Conservation (phyloP, 2,113 vertebrate genomes). For the Catharus bicknelli region DNA sequence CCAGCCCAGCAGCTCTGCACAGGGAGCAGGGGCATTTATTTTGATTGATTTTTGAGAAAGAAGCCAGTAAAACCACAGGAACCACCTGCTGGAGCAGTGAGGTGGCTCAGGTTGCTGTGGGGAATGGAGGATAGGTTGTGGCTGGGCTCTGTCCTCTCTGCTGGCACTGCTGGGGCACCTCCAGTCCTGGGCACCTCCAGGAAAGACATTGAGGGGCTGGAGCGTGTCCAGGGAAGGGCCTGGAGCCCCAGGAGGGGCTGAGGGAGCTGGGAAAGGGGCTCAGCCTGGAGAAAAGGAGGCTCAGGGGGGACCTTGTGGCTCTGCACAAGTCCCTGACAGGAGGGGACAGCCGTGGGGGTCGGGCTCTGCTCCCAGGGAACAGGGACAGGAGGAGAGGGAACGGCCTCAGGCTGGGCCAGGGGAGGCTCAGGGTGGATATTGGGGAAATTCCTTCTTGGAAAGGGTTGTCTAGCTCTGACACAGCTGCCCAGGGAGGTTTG, state of each 20-base stretch:
- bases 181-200: neutral
- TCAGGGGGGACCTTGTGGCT: neutral
- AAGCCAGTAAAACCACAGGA: neutral
- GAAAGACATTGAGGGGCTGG: neutral
- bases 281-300: neutral
- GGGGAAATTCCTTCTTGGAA: rapidly evolving
- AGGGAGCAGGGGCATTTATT: neutral
- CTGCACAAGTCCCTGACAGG: neutral
- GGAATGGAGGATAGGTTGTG: neutral
- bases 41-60: neutral
- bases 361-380: neutral
- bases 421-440: rapidly evolving
- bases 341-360: neutral
- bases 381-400: neutral
- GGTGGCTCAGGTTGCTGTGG: neutral
- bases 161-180: neutral
- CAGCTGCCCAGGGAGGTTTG: neutral
- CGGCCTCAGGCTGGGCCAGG: neutral
- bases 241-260: neutral
- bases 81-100: neutral
- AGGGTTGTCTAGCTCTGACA: rapidly evolving
- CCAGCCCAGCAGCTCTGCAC: neutral
- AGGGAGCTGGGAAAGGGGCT: neutral
- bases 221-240: rapidly evolving
- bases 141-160: neutral